phyloP scores from a whole-genome alignment of 2,113 vertebrate species.

The Triplophysa rosa region DNA sequence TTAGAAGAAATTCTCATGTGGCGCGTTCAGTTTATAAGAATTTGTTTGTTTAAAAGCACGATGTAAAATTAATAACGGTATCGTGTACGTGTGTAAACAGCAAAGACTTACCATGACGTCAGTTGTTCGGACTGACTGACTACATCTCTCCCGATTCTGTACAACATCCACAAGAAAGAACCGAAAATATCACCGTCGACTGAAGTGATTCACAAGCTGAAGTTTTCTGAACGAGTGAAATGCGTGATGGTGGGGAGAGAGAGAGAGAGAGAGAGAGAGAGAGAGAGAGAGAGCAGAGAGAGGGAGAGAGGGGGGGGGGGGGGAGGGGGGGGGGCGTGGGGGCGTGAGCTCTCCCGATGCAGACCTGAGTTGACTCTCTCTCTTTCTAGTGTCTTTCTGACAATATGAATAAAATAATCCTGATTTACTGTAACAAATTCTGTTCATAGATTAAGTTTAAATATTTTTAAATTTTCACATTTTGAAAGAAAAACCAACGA shows the following conservation, averaged over 20 bases:
- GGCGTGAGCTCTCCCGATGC: too few species aligned
- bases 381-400: too few species aligned
- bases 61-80: not conserved
- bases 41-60: not conserved
- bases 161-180: not conserved
- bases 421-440: too few species aligned
- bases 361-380: too few species aligned
- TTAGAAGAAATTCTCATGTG: too few species aligned
- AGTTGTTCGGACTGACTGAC: not conserved
- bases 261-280: not conserved
- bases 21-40: not conserved
- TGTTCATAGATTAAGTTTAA: too few species aligned
- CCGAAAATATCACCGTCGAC: not conserved
- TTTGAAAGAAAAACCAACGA: too few species aligned
- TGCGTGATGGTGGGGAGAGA: not conserved
- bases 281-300: too few species aligned
- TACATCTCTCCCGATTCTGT: slow-evolving; percentile 1
- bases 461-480: too few species aligned
- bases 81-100: not conserved
- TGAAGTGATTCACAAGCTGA: not conserved
- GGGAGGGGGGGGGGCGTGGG: too few species aligned
- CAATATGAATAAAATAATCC: too few species aligned
- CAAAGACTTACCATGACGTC: slow-evolving; percentile 16
- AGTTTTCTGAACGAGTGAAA: not conserved
- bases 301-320: too few species aligned